Evolutionary conservation across 2,888 invertebrate genomes (phyloP), one percentile per base, ranked within the genome.

Genomic region (Acleris cristana): DNA sequence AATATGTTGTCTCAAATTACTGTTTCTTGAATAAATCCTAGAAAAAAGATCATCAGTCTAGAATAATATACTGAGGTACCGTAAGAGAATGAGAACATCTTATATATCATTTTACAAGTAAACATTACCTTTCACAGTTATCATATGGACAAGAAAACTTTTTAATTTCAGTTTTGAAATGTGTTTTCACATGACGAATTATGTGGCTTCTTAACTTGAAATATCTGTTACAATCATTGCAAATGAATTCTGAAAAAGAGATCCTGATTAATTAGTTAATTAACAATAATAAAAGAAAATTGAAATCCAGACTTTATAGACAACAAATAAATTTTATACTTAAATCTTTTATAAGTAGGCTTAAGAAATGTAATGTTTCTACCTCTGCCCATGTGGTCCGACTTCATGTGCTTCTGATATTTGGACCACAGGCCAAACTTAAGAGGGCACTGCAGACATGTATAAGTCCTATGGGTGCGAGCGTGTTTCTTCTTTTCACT

Each of bases 1-100:
- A 65, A 95, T 86, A 72, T 95, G 95, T 64, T 92, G 88, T 2
- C 86, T 89, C 21, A 95, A 84, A 84, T 95, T 95, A 52, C 87
- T 90, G 71, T 92, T 92, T 69, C 91, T 92, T 6, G 88, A 84
- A 78, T 95, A 95, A 64, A 82, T 80, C 57, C 93, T 91, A 84
- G 45, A 84, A 87, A 61, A 64, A 65, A 69, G 52, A 49, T 18
- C 6, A 26, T 49, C 19, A 5, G 14, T 30, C 26, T 44, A 34
- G 12, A 19, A 45, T 45, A 63, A 12, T 23, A 56, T 18, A 40
- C 7, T 45, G n/a, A n/a, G 2, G n/a, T n/a, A 45, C 2, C n/a
- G n/a, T 0, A 48, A 48, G 18, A 48, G 2, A n/a, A n/a, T 3
- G 2, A 48, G 16, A 7, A 48, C 16, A 18, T 7, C 6, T 48